A percentile compares a stretch with the other conserved stretches of the same genome.
phyloP scores from a whole-genome alignment of 2,113 vertebrate species.

The Callithrix jacchus region DNA sequence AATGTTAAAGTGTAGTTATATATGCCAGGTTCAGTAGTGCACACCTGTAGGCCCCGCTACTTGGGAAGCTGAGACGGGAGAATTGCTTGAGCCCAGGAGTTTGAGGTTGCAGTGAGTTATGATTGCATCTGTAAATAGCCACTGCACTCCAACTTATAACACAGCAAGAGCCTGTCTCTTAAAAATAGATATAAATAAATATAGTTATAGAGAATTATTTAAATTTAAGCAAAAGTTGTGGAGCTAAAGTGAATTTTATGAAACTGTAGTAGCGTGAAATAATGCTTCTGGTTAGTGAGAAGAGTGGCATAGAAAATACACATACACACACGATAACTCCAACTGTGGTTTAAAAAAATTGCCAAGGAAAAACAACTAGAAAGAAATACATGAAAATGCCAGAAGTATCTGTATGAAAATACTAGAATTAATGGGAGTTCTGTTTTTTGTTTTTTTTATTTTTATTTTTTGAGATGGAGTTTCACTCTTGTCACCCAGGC shows the following conservation, averaged over 20 bases:
- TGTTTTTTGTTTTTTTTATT: neutral
- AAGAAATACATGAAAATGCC: neutral
- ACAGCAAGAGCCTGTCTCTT: neutral
- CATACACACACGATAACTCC: neutral
- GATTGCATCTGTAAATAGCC: neutral
- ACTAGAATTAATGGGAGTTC: neutral
- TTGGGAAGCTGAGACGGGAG: neutral
- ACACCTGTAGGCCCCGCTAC: neutral
- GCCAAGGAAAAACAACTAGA: neutral
- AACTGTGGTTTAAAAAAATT: neutral
- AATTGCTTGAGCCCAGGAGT: neutral
- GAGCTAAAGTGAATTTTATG: neutral
- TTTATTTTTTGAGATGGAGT: neutral
- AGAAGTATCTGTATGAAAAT: neutral
- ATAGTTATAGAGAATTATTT: slow-evolving; percentile 9
- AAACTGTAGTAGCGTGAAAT: neutral
- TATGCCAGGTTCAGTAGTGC: neutral
- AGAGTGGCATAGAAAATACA: neutral
- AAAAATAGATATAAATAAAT: neutral
- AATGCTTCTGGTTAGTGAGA: neutral
- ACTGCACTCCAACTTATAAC: neutral
- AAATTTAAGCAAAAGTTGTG: slow-evolving; percentile 34
- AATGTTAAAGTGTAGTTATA: neutral
- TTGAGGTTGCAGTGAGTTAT: neutral
- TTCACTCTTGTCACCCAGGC: too few species aligned